phyloP scores from a whole-genome alignment of 1,140 invertebrate species.

The Triops longicaudatus region DNA sequence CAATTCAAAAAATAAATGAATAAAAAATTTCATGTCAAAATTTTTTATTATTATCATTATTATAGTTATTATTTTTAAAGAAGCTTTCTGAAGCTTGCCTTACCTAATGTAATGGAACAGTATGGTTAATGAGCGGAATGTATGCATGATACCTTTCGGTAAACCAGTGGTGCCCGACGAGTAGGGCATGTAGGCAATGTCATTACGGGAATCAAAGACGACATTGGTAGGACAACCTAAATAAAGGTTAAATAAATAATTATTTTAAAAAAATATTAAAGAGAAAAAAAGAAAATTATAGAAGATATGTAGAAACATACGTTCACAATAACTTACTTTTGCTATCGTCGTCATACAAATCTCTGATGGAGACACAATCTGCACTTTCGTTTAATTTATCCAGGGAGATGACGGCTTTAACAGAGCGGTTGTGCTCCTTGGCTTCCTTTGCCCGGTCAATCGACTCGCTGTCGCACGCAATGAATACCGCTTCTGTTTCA shows the following conservation, averaged over 20 bases:
- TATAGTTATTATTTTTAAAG: not conserved
- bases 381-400: no score
- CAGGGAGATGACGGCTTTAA: no score
- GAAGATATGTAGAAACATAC: not conserved
- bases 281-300: not conserved
- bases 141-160: constrained; percentile 36
- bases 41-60: no score
- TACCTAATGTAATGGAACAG: constrained; percentile 20
- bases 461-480: no score
- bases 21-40: not conserved
- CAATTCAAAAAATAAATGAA: not conserved
- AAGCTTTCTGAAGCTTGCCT: not conserved
- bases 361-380: no score
- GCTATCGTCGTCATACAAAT: no score
- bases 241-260: no score
- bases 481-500: no score
- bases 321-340: no score
- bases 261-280: no score
- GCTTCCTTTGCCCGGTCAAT: no score
- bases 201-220: not conserved
- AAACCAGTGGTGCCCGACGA: constrained; percentile 31
- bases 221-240: not conserved
- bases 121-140: not conserved
- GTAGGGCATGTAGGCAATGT: constrained; percentile 29
- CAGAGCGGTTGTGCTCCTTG: no score